Evolutionary conservation across 1,140 invertebrate species (phyloP).

Genomic region (Delia radicum): DNA sequence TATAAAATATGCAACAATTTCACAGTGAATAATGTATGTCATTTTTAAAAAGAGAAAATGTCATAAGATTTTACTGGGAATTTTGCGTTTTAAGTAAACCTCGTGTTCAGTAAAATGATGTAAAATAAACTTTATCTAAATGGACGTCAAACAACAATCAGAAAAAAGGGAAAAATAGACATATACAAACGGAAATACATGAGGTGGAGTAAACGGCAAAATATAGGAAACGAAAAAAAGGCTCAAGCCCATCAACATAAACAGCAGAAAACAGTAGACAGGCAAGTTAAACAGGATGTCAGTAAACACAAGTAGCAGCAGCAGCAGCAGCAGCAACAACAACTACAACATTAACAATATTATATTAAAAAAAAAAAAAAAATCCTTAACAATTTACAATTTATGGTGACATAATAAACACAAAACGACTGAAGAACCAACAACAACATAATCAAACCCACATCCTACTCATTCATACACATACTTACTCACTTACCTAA

Average conservation of each 20-base stretch:
- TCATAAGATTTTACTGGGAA: too few species aligned
- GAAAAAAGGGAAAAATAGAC: too few species aligned
- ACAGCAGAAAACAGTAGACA: background rate
- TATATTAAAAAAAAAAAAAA: too few species aligned
- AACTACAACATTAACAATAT: too few species aligned
- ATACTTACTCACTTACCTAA: background rate
- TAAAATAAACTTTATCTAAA: too few species aligned
- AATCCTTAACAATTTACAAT: background rate
- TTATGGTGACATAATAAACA: background rate
- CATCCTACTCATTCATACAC: background rate
- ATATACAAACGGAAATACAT: background rate
- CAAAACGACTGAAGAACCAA: background rate
- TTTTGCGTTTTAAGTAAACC: too few species aligned
- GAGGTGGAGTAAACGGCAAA: background rate
- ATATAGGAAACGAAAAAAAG: background rate
- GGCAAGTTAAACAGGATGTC: background rate
- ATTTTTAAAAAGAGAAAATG: background rate
- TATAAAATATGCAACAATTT: background rate
- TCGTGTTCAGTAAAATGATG: too few species aligned
- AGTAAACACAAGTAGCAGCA: background rate
- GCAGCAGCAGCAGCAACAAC: too few species aligned
- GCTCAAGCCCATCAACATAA: background rate
- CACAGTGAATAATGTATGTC: background rate
- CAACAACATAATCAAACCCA: background rate
- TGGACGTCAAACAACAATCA: too few species aligned